Evolutionary conservation across 2,888 invertebrate genomes (phyloP).

Genomic region (Arctia plantaginis): DNA sequence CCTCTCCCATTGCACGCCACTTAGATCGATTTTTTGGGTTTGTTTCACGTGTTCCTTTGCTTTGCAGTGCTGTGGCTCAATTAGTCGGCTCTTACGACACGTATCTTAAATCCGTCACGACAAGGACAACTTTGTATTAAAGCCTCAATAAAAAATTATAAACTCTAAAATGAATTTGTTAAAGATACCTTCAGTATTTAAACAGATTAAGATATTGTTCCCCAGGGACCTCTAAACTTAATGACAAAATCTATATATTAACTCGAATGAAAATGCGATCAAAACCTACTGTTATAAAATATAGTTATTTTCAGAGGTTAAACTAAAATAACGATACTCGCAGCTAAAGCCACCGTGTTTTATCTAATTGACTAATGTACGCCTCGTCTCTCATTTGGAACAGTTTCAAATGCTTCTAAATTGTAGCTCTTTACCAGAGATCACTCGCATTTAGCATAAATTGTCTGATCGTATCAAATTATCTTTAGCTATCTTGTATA

Average conservation of each 20-base stretch:
- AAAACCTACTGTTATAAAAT: background rate
- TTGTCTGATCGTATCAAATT: background rate
- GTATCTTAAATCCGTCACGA: too few relatives aligned
- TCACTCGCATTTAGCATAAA: constrained; percentile 1
- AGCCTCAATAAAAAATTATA: too few relatives aligned
- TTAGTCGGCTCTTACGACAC: too few relatives aligned
- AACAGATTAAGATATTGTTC: background rate
- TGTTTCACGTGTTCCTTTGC: too few relatives aligned
- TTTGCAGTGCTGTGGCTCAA: too few relatives aligned
- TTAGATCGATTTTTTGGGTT: too few relatives aligned
- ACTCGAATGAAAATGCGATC: background rate
- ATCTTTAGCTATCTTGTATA: background rate
- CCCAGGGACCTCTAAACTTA: background rate
- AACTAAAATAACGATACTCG: background rate
- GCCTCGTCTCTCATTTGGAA: background rate
- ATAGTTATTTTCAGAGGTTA: background rate
- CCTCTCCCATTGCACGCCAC: too few relatives aligned
- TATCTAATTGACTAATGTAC: constrained; percentile 10
- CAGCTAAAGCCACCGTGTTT: too few relatives aligned
- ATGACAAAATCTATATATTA: background rate
- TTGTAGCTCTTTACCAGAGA: background rate
- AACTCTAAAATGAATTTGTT: too few relatives aligned
- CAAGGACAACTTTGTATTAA: too few relatives aligned
- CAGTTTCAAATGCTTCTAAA: constrained; percentile 1
- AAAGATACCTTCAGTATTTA: too few relatives aligned